phyloP scores from a whole-genome alignment of 2,888 invertebrate genomes.

The Nycteola revayana region DNA sequence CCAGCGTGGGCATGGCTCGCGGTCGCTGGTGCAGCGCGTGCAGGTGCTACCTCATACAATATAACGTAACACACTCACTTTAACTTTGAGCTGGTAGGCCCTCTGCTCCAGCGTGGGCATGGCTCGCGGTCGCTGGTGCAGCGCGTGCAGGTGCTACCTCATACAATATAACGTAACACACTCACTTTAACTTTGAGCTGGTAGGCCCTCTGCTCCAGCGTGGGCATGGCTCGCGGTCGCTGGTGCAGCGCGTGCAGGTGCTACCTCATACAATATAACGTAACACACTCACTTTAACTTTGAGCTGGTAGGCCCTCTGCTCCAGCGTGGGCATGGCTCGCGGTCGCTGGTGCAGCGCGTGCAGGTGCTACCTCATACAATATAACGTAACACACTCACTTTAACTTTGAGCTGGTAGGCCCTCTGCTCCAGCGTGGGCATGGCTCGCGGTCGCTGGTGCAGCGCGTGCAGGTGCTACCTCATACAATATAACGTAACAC shows the following conservation, averaged over 20 bases:
- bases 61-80: no score
- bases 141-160: slow-evolving; percentile 12
- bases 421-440: slow-evolving; percentile 83
- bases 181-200: slow-evolving; percentile 81
- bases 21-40: slow-evolving; percentile 31
- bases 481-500: no score
- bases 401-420: slow-evolving; percentile 84
- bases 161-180: no score
- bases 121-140: slow-evolving; percentile 39
- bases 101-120: slow-evolving; percentile 84
- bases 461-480: slow-evolving; percentile 21
- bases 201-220: slow-evolving; percentile 85
- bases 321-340: slow-evolving; percentile 78
- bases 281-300: slow-evolving; percentile 79
- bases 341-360: slow-evolving; percentile 33
- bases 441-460: slow-evolving; percentile 44
- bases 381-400: no score
- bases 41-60: no score
- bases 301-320: slow-evolving; percentile 84
- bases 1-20: slow-evolving; percentile 76
- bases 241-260: slow-evolving; percentile 26
- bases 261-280: no score
- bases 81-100: slow-evolving; percentile 84
- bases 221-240: slow-evolving; percentile 60
- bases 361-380: no score